phyloP scores from a whole-genome alignment of 1,140 invertebrate species.

The Andrena cerasifolii region DNA sequence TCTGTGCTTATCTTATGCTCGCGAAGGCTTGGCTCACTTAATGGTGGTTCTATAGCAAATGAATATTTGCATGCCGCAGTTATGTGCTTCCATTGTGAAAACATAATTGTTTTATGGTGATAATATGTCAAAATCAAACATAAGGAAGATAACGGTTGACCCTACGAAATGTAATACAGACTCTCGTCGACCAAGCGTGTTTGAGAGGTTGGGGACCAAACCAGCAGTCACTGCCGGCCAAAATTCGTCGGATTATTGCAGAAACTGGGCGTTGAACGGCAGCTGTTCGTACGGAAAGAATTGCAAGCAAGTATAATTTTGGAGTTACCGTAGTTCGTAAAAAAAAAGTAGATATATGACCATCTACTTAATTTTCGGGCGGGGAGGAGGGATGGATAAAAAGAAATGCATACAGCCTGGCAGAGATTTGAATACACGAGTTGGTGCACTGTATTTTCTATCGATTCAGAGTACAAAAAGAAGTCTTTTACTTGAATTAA shows the following conservation, averaged over 20 bases:
- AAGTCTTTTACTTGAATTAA: too few relatives aligned
- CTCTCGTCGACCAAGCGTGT: conserved; percentile 88
- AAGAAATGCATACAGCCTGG: too few relatives aligned
- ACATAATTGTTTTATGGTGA: conserved; percentile 81
- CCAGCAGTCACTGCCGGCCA: conserved; percentile 82
- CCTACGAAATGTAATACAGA: conserved; percentile 87
- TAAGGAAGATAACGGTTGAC: conserved; percentile 90
- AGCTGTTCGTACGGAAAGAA: conserved; percentile 89
- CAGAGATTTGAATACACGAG: too few relatives aligned
- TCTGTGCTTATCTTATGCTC: neutral
- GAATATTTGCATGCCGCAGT: conserved; percentile 75
- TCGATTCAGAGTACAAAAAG: too few relatives aligned
- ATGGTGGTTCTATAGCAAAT: conserved; percentile 54
- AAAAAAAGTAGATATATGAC: neutral
- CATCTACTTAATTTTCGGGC: too few relatives aligned
- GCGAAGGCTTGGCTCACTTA: conserved; percentile 5
- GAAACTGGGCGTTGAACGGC: conserved; percentile 89
- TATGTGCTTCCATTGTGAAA: conserved; percentile 81
- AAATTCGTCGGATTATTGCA: conserved; percentile 85
- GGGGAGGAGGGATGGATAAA: too few relatives aligned
- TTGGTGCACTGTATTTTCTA: too few relatives aligned
- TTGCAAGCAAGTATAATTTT: conserved; percentile 84
- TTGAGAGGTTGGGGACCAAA: conserved; percentile 90
- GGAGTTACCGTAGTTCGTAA: neutral
- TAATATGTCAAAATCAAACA: conserved; percentile 90